Evolutionary conservation across 64 coral and sea anemone species (phyloP).

Genomic region (Montipora foliosa): DNA sequence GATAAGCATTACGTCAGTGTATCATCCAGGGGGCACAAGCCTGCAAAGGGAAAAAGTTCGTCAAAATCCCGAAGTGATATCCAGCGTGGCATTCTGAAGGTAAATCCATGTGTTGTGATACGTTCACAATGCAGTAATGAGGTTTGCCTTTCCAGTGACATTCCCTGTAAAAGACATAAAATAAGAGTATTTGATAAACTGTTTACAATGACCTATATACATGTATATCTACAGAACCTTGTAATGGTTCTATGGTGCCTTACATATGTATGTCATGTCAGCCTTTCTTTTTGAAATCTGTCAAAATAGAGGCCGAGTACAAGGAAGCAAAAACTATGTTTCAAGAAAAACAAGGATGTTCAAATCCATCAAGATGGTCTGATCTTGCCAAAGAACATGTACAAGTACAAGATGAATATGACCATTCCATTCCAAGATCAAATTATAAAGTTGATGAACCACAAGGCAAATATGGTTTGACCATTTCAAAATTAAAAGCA

Average conservation of each 20-base stretch:
- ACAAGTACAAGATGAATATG: not conserved
- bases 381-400: not conserved
- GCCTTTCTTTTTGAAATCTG: no score
- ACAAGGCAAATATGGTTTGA: no score
- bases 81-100: not conserved
- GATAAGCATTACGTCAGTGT: not conserved
- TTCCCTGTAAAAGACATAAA: slow-evolving; percentile 21
- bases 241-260: no score
- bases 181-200: not conserved
- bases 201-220: not conserved
- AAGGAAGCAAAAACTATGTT: no score
- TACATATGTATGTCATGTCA: no score
- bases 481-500: no score
- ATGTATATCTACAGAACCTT: not conserved
- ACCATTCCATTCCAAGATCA: not conserved
- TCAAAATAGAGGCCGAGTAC: no score
- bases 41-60: not conserved
- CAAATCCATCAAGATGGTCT: not conserved
- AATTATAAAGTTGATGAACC: not conserved
- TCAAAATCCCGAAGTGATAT: not conserved
- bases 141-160: slow-evolving; percentile 15
- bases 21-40: slow-evolving; percentile 24
- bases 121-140: not conserved
- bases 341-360: no score
- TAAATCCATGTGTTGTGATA: not conserved